Percentiles rank a stretch among this genome's conserved stretches.
Conservation (phyloP, 1,140 invertebrate species). For the Nautilus pompilius region DNA sequence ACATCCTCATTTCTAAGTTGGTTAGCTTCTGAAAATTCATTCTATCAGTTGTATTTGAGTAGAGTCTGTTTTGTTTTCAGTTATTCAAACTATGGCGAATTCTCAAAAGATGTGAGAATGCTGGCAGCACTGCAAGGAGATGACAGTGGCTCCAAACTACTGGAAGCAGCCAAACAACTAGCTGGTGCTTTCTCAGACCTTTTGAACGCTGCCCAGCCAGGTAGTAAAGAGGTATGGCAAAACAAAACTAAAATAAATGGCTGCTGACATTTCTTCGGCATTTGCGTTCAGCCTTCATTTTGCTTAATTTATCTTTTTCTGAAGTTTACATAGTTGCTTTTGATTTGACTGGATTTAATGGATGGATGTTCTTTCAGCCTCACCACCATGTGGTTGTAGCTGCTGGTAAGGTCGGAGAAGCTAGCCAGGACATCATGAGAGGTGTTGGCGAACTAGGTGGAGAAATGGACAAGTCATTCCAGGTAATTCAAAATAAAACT, state of each 20-base stretch:
- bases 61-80: constrained; percentile 31
- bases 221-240: constrained; percentile 78
- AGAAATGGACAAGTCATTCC: constrained; percentile 44
- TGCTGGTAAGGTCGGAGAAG: constrained; percentile 92
- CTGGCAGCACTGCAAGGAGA: constrained; percentile 92
- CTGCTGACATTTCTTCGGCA: too few relatives aligned
- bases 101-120: constrained; percentile 91
- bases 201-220: constrained; percentile 89
- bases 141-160: constrained; percentile 77
- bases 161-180: constrained; percentile 88
- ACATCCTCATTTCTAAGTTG: too few relatives aligned
- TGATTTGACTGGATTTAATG: too few relatives aligned
- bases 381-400: constrained; percentile 90
- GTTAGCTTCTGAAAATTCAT: background rate
- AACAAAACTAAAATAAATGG: too few relatives aligned
- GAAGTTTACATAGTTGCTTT: background rate
- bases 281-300: too few relatives aligned
- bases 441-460: constrained; percentile 87
- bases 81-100: constrained; percentile 91
- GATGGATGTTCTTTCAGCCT: constrained; percentile 67
- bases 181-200: constrained; percentile 94
- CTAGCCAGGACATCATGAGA: constrained; percentile 88
- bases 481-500: constrained; percentile 33
- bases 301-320: background rate
- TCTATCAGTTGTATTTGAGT: background rate